Evolutionary conservation across 2,888 invertebrate species (phyloP), one percentile per base, ranked within the genome.

Genomic region (Scrobipalpa costella): DNA sequence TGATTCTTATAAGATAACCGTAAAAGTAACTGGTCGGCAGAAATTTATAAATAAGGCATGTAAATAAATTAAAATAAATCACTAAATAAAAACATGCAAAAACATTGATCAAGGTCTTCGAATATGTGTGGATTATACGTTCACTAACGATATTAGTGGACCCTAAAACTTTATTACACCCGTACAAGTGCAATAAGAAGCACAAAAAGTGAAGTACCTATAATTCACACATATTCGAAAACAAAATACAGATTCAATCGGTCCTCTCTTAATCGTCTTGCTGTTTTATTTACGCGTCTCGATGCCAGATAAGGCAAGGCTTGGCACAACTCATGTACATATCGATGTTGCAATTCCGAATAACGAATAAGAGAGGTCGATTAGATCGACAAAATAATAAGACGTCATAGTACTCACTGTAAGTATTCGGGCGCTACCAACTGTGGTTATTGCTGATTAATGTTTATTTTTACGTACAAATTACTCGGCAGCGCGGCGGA

Each of bases 391-490:
- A 76, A 80, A 76, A 79, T 70, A 75, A 79, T 79, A 83, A 79
- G 76, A 79, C 80, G 78, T 78, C 73, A 72, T 71, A 77, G 88
- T 91, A 91, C 91, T 91, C 87, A 91, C 91, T 85, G 88, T 85
- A 62, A 63, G 63, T 61, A 83, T 83, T 85, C 76, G 81, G 87
- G 84, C 85, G 88, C 84, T 86, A 85, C 84, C 81, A 79, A 82
- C 86, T 83, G 86, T 84, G 83, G 82, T 85, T 83, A 84, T 81
- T 82, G 84, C 83, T 88, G 88, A 88, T 88, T 86, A 84, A 88
- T 90, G 88, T 87, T 85, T 88, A 86, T 87, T 89, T 88, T 86
- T 83, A 88, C 87, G 90, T 90, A 90, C 84, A 89, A 90, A 88
- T 90, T 83, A 89, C 76, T 83, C 84, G 85, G 81, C 80, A 81